These are phyloP conservation scores for Henicopernis longicauda DNA, from an alignment of 2,113 vertebrate species.

Conservation along the genomic window DNA sequence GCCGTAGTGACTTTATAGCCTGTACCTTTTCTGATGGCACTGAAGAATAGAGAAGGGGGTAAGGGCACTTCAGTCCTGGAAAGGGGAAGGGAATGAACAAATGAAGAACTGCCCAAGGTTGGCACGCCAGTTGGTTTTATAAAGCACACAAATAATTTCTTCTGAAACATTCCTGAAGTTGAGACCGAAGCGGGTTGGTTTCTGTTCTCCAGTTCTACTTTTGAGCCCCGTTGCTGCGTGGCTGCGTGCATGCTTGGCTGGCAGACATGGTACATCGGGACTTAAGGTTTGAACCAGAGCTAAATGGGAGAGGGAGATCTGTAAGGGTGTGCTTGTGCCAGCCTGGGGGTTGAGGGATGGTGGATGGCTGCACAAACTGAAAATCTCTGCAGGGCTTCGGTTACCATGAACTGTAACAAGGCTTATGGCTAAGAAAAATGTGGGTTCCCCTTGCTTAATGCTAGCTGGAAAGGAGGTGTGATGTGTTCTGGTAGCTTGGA, in stretches of 20 bases:
- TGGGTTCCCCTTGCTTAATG: background rate
- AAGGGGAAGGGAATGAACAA: background rate
- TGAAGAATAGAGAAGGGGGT: background rate
- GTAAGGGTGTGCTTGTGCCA: too few species aligned
- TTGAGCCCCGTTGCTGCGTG: rapidly evolving
- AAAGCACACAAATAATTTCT: background rate
- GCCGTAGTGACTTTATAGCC: background rate
- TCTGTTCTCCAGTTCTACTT: background rate
- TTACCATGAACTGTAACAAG: background rate
- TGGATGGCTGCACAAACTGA: background rate
- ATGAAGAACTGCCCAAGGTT: background rate
- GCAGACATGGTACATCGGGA: rapidly evolving
- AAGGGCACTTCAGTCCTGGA: background rate
- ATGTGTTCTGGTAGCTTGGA: background rate
- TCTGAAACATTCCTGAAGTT: background rate
- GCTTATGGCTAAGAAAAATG: too few species aligned
- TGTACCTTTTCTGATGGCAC: background rate
- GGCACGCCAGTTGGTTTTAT: too few species aligned
- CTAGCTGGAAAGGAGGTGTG: background rate
- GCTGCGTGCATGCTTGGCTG: rapidly evolving
- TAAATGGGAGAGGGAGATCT: background rate
- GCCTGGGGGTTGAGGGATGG: background rate
- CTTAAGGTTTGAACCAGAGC: background rate
- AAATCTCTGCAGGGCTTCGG: background rate
- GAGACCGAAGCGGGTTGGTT: rapidly evolving